Base-by-base conservation (phyloP, 2,797 vertebrate species). In the Schizothorax lantsangensis region DNA sequence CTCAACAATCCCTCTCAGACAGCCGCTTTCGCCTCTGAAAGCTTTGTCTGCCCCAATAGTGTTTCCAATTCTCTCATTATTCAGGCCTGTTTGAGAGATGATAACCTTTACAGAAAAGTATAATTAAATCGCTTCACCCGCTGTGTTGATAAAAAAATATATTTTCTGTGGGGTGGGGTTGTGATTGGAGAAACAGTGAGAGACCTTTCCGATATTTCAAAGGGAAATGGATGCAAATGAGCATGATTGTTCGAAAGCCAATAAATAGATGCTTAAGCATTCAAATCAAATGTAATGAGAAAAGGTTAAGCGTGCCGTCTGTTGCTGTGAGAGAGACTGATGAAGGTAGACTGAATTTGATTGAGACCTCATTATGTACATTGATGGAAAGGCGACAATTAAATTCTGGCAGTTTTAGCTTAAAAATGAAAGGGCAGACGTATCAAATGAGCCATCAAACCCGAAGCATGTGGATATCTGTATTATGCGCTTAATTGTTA, bases 91-190 rank as follows among this genome's bases (percentile, higher is more conserved):
- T 88, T 83, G 71, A 88, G 73, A 88, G 91, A 88, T 57, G 88
- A 91, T 92, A 91, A 92, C 91, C 91, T 91, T 92, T 91, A 75
- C 84, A 40, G 84, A 87, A 83, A 84, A 88, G 87, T 89, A 88
- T 89, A 91, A 92, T 91, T 91, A 91, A 91, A 92, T 89, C 87
- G 45, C 89, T 91, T 89, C 83, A 81, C 84, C 88, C 52, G 5
- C 81, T 43, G 47, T 68, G 80, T 89, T 87, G 85, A 83, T 88
- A 88, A 91, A 89, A 90, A 43, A 88, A 84, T 86, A 45, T 64
- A 88, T 74, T 79, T 69, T 66, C 30, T 3, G 52, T 36, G 59
- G 71, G 83, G 82, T 69, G 43, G 69, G 84, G 83, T 45, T 47
- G 75, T 77, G 81, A 83, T 83, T 21, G 62, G 83, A 66, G 49